A percentile compares a stretch with the other conserved stretches of the same genome.
These are phyloP conservation scores for Edolisoma coerulescens DNA, from an alignment of 2,113 vertebrate genomes.

Conservation along the genomic window DNA sequence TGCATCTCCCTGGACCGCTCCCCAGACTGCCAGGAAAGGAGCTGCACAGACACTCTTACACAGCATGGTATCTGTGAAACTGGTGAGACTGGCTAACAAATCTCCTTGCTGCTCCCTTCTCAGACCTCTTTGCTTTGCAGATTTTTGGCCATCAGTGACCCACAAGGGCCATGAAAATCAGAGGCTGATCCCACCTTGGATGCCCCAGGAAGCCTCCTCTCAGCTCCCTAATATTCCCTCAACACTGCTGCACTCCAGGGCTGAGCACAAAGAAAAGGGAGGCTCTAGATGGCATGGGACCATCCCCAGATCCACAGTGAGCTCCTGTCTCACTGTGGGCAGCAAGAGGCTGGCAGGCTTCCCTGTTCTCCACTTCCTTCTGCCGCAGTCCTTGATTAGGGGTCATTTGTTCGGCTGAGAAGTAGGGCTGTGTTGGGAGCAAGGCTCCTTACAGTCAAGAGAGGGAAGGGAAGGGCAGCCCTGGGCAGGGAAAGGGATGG, in stretches of 20 bases:
- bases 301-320: neutral
- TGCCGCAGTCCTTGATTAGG: neutral
- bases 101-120: neutral
- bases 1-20: rapidly evolving
- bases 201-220: neutral
- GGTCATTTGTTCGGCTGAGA: neutral
- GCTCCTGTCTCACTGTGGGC: neutral
- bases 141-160: neutral
- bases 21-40: neutral
- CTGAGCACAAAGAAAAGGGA: neutral
- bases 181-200: neutral
- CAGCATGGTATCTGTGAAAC: rapidly evolving
- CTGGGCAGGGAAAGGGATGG: neutral
- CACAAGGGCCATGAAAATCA: neutral
- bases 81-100: neutral
- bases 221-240: neutral
- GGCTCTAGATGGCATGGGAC: neutral
- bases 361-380: neutral
- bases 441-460: neutral
- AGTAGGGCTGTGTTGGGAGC: neutral
- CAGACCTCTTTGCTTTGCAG: neutral
- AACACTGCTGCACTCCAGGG: neutral
- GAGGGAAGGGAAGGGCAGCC: neutral
- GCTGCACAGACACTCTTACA: neutral
- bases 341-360: neutral